These are phyloP conservation scores for Jaculus jaculus DNA, from an alignment of 2,113 vertebrate species.

Conservation along the genomic window DNA sequence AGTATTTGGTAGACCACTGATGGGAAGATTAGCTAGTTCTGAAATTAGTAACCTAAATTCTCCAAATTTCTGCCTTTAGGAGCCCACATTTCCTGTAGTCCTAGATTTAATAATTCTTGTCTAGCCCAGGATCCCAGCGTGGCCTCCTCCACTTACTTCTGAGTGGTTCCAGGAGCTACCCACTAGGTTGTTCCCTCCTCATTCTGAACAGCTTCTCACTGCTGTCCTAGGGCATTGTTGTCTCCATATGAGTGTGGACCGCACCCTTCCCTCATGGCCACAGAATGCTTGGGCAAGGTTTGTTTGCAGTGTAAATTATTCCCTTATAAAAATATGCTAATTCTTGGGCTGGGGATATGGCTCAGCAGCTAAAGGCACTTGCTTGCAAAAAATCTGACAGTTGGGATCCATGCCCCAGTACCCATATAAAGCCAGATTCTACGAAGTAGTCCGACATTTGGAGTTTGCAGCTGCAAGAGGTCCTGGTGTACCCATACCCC, in stretches of 20 bases:
- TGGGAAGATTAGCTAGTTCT: neutral
- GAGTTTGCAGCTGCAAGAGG: no score
- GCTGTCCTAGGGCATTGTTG: neutral
- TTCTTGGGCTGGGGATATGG: neutral
- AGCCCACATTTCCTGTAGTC: neutral
- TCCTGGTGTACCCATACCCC: no score
- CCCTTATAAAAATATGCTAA: conserved; percentile 4
- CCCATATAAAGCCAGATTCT: no score
- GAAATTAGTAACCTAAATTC: neutral
- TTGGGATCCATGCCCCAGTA: no score
- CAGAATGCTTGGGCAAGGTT: neutral
- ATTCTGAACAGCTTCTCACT: neutral
- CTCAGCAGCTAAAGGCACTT: no score
- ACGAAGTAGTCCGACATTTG: no score
- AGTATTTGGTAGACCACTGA: neutral
- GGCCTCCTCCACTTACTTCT: neutral
- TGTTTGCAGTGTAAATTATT: neutral
- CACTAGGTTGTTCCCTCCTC: neutral
- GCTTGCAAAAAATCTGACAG: no score
- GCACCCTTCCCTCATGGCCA: neutral
- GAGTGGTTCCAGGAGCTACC: neutral
- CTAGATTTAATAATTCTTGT: neutral
- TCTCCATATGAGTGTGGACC: neutral
- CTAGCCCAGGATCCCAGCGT: neutral
- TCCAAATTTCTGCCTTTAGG: conserved; percentile 14